phyloP scores from a whole-genome alignment of 2,113 vertebrate genomes.

The Columba livia region DNA sequence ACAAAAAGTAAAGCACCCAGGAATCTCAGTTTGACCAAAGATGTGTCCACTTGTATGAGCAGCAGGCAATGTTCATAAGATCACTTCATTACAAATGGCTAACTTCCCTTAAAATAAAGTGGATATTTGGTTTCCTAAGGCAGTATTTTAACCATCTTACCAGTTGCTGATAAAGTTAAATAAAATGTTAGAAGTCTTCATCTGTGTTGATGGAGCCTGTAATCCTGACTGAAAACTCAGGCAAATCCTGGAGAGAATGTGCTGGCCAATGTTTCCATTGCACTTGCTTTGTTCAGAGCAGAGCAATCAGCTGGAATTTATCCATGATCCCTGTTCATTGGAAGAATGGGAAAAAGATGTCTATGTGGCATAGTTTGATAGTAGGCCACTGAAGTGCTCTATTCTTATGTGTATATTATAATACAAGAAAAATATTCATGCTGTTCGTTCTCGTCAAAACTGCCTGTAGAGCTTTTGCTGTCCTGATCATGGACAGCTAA shows the following conservation, averaged over 20 bases:
- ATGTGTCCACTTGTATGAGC: not conserved
- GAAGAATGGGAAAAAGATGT: conserved; percentile 24
- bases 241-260: not conserved
- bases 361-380: not conserved
- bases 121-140: not conserved
- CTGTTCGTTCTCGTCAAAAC: not conserved
- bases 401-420: fast-evolving
- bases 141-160: not conserved
- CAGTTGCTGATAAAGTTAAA: not conserved
- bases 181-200: conserved; percentile 7
- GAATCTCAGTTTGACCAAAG: not conserved
- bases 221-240: not conserved
- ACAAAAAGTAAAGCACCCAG: not conserved
- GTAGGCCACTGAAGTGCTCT: not conserved
- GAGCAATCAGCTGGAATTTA: conserved; percentile 4
- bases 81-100: not conserved
- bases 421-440: not conserved
- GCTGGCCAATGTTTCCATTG: not conserved
- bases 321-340: not conserved
- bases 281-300: not conserved
- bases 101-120: not conserved
- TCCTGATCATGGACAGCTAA: not conserved
- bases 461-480: not conserved
- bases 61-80: not conserved
- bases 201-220: not conserved